Base-by-base conservation (phyloP, 1,140 invertebrate species). In the Orius insidiosus region DNA sequence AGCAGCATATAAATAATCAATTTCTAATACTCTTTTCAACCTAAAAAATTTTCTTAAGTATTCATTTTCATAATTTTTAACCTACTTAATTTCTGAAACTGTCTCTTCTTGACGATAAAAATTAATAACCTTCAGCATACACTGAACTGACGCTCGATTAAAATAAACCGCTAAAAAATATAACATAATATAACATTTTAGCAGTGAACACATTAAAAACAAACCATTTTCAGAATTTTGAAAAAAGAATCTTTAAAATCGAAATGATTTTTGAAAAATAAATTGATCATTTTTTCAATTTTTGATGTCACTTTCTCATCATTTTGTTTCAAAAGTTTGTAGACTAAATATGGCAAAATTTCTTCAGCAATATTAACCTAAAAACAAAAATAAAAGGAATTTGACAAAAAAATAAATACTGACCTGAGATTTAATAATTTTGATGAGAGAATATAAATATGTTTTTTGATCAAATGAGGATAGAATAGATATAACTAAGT, bases 1-100 rank as follows among this genome's bases (percentile, higher is more conserved):
- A 0, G 80, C 71, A 9, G 82, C 62, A 45, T 75, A n/a, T n/a
- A 79, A 57, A 50, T 80, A 78, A 55, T 83, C 67, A 0, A 84
- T 51, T 45, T 72, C 63, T 13, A 73, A 52, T 10, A 48, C 8
- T 19, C 47, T 41, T 19, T 46, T 16, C 8, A 46, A 46, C 24
- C 15, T 9, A 24, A 16, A 44, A 33, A 42, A 42, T 42, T n/a
- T 14, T 42, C 3, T 42, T 16, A 11, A 24, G n/a, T n/a, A n/a
- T n/a, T n/a, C 14, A 4, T 18, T 14, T 42, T 31, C 4, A 30
- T 14, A 11, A 34, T 44, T 44, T 36, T 9, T 9, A 36, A 36
- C 35, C n/a, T 15, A 36, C 35, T 13, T 36, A 9, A 13, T 11
- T 36, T 36, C 14, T 11, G 31, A 14, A 14, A 30, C 18, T 33